Conservation (phyloP, 1,140 invertebrate species). For the Meloidogyne exigua region DNA sequence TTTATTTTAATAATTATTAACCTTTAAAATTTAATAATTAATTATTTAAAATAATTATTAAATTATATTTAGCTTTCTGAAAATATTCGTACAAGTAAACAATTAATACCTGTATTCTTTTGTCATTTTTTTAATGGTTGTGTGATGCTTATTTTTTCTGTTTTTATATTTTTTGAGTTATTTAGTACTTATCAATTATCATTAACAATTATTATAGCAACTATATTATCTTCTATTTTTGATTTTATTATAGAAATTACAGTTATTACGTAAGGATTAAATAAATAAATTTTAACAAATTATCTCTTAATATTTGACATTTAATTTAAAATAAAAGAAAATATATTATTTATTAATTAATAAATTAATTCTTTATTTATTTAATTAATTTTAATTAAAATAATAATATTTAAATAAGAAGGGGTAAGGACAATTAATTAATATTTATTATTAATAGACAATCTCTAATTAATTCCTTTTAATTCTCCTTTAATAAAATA, state of each 20-base stretch:
- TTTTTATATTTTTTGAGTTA: background rate
- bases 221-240: background rate
- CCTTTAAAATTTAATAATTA: background rate
- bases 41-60: background rate
- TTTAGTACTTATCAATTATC: background rate
- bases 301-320: background rate
- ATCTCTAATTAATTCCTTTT: too few relatives aligned
- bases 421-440: too few relatives aligned
- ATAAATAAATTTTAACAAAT: too few relatives aligned
- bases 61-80: background rate
- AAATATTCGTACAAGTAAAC: conserved; percentile 4
- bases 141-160: background rate
- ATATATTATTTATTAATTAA: too few relatives aligned
- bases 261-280: background rate
- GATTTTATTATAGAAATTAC: background rate
- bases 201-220: too few relatives aligned
- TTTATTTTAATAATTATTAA: too few relatives aligned
- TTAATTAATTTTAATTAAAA: too few relatives aligned
- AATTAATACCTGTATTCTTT: background rate
- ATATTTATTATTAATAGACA: too few relatives aligned
- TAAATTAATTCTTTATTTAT: too few relatives aligned
- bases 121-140: background rate
- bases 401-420: too few relatives aligned
- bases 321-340: too few relatives aligned
- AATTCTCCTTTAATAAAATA: too few relatives aligned